Evolutionary conservation across 2,113 vertebrate genomes (phyloP).

Genomic region (Phyllostomus discolor): DNA sequence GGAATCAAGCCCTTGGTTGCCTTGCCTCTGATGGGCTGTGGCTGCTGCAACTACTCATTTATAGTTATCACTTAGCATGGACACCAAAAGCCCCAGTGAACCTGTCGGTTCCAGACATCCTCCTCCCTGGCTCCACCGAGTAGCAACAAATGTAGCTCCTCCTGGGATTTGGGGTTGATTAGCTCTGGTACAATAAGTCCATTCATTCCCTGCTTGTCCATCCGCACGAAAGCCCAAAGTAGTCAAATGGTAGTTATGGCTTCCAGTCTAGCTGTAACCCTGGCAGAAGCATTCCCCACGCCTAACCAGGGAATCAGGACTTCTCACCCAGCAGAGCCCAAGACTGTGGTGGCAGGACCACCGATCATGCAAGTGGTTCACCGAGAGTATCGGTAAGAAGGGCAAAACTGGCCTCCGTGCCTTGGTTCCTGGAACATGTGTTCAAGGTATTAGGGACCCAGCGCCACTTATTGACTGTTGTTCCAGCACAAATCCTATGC

Average conservation of each 20-base stretch:
- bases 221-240: background rate
- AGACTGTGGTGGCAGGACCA: too few species aligned
- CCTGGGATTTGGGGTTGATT: too few species aligned
- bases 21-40: background rate
- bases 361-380: fast-evolving
- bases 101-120: background rate
- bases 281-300: background rate
- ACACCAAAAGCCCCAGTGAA: background rate
- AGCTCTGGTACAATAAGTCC: background rate
- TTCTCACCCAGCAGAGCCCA: background rate
- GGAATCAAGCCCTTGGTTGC: background rate
- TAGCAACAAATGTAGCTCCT: background rate
- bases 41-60: background rate
- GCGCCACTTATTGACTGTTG: fast-evolving
- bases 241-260: background rate
- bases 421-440: background rate
- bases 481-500: background rate
- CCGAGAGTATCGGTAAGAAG: fast-evolving
- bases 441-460: background rate
- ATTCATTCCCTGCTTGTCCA: background rate
- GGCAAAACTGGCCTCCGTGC: background rate
- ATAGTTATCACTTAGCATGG: background rate
- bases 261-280: background rate
- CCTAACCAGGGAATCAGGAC: background rate
- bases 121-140: background rate